These are phyloP conservation scores for Monodelphis domestica DNA, from an alignment of 2,797 vertebrate species.

Conservation along the genomic window DNA sequence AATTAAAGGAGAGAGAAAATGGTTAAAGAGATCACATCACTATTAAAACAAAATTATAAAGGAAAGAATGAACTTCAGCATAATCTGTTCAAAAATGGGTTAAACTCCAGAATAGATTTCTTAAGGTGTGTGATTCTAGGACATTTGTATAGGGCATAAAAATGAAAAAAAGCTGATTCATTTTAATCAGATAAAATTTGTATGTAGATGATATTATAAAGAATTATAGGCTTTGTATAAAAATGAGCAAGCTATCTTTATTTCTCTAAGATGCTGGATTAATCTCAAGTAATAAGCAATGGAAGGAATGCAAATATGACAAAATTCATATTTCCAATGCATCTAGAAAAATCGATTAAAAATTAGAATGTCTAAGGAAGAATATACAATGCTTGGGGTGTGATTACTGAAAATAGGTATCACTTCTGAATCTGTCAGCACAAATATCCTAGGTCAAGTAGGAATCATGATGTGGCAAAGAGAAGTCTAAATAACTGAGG, in stretches of 20 bases:
- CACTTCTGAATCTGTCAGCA: conserved; percentile 2
- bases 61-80: conserved; percentile 9
- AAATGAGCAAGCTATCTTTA: conserved; percentile 42
- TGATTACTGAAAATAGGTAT: background rate
- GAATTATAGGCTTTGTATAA: conserved; percentile 48
- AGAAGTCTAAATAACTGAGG: background rate
- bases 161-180: background rate
- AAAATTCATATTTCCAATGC: conserved; percentile 60
- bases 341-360: conserved; percentile 40
- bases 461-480: background rate
- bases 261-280: conserved; percentile 23
- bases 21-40: background rate
- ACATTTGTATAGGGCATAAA: background rate
- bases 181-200: conserved; percentile 54
- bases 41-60: conserved; percentile 17
- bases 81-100: background rate
- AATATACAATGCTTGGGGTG: background rate
- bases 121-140: background rate
- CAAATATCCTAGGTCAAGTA: background rate
- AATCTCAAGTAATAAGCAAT: conserved; percentile 28
- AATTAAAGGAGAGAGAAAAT: background rate
- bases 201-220: conserved; percentile 4
- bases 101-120: conserved; percentile 22
- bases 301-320: conserved; percentile 33
- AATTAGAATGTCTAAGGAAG: conserved; percentile 16